Evolutionary conservation across 2,797 vertebrate species (phyloP).

Genomic region (Spheniscus humboldti): DNA sequence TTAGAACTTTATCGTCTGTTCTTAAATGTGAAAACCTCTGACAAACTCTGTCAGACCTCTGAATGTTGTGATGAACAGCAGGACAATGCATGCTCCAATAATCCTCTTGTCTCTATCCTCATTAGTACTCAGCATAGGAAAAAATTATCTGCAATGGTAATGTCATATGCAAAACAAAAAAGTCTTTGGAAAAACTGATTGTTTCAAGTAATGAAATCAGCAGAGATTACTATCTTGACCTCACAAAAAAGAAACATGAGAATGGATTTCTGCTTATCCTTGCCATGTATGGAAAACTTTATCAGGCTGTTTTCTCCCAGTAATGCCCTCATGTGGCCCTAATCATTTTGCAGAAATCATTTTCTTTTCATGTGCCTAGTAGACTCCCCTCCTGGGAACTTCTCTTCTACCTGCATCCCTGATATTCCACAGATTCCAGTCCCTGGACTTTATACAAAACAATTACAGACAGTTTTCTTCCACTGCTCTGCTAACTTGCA

Average conservation of each 20-base stretch:
- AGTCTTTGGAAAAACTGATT: background rate
- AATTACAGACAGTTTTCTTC: background rate
- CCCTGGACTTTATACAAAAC: background rate
- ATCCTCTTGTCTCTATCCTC: background rate
- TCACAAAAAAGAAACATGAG: background rate
- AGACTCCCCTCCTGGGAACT: background rate
- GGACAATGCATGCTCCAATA: background rate
- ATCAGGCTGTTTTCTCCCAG: background rate
- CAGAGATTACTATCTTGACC: background rate
- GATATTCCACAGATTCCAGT: background rate
- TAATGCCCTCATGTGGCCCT: background rate
- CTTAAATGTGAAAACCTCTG: background rate
- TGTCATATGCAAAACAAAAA: background rate
- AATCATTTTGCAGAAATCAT: background rate
- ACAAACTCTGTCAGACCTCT: background rate
- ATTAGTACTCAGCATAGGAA: background rate
- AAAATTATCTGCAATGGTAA: background rate
- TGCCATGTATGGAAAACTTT: background rate
- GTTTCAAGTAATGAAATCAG: background rate
- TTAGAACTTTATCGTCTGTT: background rate
- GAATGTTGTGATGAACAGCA: background rate
- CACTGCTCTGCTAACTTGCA: background rate
- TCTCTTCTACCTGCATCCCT: background rate
- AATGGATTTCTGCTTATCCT: background rate
- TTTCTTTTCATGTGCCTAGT: background rate